Conservation (phyloP, 23 tunicate species). For the Ciona savignyi region DNA sequence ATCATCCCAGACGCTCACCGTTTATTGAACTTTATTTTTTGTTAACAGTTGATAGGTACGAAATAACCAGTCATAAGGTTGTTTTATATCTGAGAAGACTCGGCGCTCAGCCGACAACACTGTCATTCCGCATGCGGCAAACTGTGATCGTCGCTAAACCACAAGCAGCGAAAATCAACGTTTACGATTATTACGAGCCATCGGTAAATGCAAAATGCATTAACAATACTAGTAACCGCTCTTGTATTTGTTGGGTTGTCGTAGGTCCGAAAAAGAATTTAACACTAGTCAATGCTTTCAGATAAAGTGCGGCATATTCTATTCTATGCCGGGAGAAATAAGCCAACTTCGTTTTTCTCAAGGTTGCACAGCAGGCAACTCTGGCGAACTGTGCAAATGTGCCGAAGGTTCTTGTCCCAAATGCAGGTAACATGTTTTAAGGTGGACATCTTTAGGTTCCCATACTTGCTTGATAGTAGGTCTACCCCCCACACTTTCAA, state of each 20-base stretch:
- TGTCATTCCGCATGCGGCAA: slow-evolving; percentile 31
- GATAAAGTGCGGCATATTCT: slow-evolving; percentile 46
- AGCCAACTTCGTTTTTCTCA: slow-evolving; percentile 19
- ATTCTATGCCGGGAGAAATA: slow-evolving; percentile 22
- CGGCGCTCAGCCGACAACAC: slow-evolving; percentile 2
- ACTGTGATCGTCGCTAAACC: background rate
- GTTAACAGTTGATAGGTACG: slow-evolving; percentile 44
- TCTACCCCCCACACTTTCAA: too few species aligned
- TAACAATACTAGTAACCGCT: too few species aligned
- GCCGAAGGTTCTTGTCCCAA: slow-evolving; percentile 57
- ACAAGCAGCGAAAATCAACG: slow-evolving; percentile 37
- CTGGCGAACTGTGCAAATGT: slow-evolving; percentile 14
- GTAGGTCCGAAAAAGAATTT: background rate
- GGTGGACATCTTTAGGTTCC: too few species aligned
- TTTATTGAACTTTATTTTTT: too few species aligned
- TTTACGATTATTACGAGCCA: slow-evolving; percentile 67
- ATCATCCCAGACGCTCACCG: too few species aligned
- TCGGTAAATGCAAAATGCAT: too few species aligned
- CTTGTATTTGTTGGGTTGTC: background rate
- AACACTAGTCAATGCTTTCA: background rate
- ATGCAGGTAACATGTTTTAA: slow-evolving; percentile 47
- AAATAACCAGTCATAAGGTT: slow-evolving; percentile 23
- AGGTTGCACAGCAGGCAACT: slow-evolving; percentile 4
- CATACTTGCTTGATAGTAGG: too few species aligned
- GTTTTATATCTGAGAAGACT: slow-evolving; percentile 20